Percentiles rank a stretch among this genome's conserved stretches.
Evolutionary conservation across 1,140 invertebrate genomes (phyloP).

Genomic region (Melitaea cinxia): DNA sequence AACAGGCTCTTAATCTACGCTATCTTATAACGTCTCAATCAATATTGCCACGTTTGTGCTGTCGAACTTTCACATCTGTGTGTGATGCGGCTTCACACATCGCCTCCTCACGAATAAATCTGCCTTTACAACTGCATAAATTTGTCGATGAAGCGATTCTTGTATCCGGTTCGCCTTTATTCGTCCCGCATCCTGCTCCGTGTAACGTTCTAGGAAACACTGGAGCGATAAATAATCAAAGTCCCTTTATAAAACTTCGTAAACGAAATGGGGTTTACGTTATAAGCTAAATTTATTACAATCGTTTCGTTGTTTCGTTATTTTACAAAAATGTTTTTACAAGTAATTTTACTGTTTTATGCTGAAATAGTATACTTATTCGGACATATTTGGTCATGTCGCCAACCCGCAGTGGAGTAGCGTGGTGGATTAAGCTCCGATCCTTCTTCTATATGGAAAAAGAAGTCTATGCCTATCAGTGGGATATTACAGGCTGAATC

Average conservation of each 20-base stretch:
- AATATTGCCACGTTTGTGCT: no score
- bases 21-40: no score
- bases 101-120: constrained; percentile 66
- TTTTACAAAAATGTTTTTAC: not conserved
- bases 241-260: constrained; percentile 4
- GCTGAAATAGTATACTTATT: no score
- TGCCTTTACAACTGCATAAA: constrained; percentile 75
- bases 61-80: not conserved
- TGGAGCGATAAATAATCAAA: constrained; percentile 16
- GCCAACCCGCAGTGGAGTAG: no score
- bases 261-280: constrained; percentile 3
- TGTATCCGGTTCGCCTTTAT: constrained; percentile 66
- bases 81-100: constrained; percentile 53
- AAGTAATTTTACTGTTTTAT: not conserved
- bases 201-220: constrained; percentile 58
- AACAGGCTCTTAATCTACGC: no score
- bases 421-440: no score
- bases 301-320: not conserved
- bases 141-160: constrained; percentile 75
- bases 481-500: no score
- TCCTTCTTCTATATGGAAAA: no score
- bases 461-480: no score
- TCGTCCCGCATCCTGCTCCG: constrained; percentile 59
- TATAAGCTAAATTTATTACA: not conserved
- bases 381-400: no score